Evolutionary conservation across 1,140 invertebrate genomes (phyloP).

Genomic region (Leptestheria dahalacensis): DNA sequence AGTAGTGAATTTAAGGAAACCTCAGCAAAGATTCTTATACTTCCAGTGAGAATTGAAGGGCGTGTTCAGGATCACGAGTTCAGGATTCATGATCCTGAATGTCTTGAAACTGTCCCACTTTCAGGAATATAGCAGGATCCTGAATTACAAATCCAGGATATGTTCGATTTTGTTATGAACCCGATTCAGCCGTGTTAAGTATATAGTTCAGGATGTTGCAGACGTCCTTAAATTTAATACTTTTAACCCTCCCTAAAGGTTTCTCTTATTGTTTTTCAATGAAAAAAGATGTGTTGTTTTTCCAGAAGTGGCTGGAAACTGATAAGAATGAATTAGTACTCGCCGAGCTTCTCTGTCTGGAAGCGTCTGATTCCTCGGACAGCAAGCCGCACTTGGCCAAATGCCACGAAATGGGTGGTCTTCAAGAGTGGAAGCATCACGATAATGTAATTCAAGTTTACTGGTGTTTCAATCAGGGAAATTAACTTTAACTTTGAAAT

Average conservation of each 20-base stretch:
- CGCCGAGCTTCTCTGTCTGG: conserved; percentile 67
- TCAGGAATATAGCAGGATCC: no score
- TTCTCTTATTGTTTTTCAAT: background rate
- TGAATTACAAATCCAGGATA: background rate
- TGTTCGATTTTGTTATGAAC: conserved; percentile 10
- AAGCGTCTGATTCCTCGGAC: conserved; percentile 37
- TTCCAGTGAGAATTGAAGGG: no score
- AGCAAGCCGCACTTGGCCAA: conserved; percentile 53
- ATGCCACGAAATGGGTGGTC: conserved; percentile 78
- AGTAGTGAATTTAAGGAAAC: no score
- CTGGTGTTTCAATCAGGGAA: background rate
- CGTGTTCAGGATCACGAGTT: no score
- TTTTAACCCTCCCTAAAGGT: no score
- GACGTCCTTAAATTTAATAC: no score
- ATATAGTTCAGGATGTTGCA: no score
- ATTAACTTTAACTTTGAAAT: background rate
- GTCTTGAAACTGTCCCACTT: no score
- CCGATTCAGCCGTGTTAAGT: background rate
- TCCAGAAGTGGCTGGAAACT: conserved; percentile 70
- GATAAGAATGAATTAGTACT: conserved; percentile 70
- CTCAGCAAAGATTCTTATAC: no score
- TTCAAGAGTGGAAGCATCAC: conserved; percentile 75
- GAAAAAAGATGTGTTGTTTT: conserved; percentile 17
- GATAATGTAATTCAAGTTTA: conserved; percentile 34
- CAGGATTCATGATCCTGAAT: no score